Percentiles rank a stretch among this genome's conserved stretches.
Conservation (phyloP, 2,113 vertebrate genomes). For the Sceloporus tristichus region DNA sequence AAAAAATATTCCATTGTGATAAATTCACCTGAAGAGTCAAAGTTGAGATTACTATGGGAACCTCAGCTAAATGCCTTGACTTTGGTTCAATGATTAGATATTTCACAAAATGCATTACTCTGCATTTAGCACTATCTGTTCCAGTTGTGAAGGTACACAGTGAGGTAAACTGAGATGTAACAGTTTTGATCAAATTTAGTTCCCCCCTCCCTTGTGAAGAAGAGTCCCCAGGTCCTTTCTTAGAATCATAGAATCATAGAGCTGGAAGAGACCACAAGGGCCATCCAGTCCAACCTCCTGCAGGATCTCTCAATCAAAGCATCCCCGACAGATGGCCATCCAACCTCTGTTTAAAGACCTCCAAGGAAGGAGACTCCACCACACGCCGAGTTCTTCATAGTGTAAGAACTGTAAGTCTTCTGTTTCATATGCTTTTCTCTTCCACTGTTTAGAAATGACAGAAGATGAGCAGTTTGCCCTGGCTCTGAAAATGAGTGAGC, state of each 20-base stretch:
- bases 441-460: conserved; percentile 86
- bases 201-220: background rate
- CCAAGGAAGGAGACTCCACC: too few relatives aligned
- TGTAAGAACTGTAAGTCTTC: background rate
- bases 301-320: too few relatives aligned
- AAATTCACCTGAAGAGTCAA: conserved; percentile 11
- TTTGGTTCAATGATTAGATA: conserved; percentile 34
- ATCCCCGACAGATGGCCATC: too few relatives aligned
- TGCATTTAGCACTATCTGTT: conserved; percentile 38
- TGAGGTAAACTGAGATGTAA: conserved; percentile 36
- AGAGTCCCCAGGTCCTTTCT: conserved; percentile 1
- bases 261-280: too few relatives aligned
- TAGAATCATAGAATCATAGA: too few relatives aligned
- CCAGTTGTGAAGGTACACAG: conserved; percentile 23
- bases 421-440: conserved; percentile 25
- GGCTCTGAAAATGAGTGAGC: conserved; percentile 91
- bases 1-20: conserved; percentile 35
- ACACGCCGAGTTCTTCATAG: background rate
- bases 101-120: conserved; percentile 31
- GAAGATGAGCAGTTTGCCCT: conserved; percentile 95
- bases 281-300: too few relatives aligned
- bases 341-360: too few relatives aligned
- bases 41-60: conserved; percentile 43
- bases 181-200: conserved; percentile 35
- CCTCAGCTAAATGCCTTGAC: conserved; percentile 37